phyloP scores from a whole-genome alignment of 2,888 invertebrate species.

The Molorchus minor region DNA sequence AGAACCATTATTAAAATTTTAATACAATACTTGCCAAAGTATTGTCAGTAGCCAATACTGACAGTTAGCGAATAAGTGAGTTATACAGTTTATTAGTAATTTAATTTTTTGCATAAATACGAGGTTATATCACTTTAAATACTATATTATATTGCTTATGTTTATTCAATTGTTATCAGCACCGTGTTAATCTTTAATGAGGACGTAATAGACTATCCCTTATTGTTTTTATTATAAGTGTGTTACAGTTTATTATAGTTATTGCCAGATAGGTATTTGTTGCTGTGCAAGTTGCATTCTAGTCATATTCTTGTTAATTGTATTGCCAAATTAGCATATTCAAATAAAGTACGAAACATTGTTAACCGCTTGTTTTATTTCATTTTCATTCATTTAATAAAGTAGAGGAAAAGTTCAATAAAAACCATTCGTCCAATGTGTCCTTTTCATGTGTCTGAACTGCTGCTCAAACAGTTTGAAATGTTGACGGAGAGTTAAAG shows the following conservation, averaged over 20 bases:
- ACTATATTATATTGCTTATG: no score
- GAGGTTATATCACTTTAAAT: no score
- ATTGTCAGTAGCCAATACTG: slow-evolving; percentile 3
- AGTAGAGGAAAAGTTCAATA: not conserved
- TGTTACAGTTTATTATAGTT: slow-evolving; percentile 7
- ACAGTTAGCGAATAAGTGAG: no score
- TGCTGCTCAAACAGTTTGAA: no score
- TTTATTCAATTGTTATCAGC: no score
- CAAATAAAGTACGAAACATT: not conserved
- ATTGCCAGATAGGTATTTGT: slow-evolving; percentile 2
- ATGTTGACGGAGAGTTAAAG: no score
- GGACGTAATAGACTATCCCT: no score
- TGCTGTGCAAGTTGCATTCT: slow-evolving; percentile 13
- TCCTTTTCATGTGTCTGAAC: no score
- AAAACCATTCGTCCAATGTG: no score
- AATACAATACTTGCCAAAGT: not conserved
- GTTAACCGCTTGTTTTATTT: slow-evolving; percentile 7
- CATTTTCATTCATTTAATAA: not conserved
- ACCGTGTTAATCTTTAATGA: no score
- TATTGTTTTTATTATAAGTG: not conserved
- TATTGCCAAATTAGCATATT: slow-evolving; percentile 9
- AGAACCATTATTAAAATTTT: not conserved
- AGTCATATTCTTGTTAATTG: slow-evolving; percentile 12
- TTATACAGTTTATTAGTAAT: no score
- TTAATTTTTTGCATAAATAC: no score